A percentile compares a stretch with the other conserved stretches of the same genome.
phyloP scores from a whole-genome alignment of 2,113 vertebrate species.

The Oryzias curvinotus region DNA sequence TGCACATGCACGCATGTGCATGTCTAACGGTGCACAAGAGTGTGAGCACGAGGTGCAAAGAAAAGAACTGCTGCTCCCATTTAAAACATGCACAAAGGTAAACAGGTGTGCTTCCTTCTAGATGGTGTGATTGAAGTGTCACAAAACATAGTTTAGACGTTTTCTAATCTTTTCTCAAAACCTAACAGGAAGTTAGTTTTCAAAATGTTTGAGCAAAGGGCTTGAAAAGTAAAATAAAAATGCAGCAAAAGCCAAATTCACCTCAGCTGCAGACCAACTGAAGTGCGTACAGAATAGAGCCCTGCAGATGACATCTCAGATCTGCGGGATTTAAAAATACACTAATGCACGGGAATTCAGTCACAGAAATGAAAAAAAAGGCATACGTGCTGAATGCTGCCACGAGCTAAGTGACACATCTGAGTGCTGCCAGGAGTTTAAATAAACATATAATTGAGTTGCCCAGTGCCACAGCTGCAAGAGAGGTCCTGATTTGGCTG shows the following conservation, averaged over 20 bases:
- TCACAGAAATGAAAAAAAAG: not conserved
- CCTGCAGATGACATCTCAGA: not conserved
- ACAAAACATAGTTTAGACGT: too few relatives aligned
- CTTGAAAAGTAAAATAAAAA: too few relatives aligned
- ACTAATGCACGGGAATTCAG: not conserved
- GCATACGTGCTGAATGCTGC: constrained; percentile 6
- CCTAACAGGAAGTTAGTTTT: too few relatives aligned
- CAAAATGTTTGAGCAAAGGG: too few relatives aligned
- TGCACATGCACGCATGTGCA: not conserved
- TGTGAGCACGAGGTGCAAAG: not conserved
- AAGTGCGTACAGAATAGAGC: too few relatives aligned
- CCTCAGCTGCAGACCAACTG: too few relatives aligned
- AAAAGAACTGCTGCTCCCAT: not conserved
- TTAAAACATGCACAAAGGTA: not conserved
- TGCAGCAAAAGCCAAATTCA: too few relatives aligned
- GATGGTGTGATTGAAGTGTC: too few relatives aligned
- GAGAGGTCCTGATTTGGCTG: constrained; percentile 4
- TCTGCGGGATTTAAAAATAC: not conserved
- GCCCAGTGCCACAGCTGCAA: constrained; percentile 24
- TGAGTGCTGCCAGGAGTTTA: constrained; percentile 21
- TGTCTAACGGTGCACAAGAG: constrained; percentile 1
- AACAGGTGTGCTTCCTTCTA: too few relatives aligned
- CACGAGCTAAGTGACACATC: constrained; percentile 21
- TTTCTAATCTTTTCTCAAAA: too few relatives aligned
- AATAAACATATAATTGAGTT: constrained; percentile 32